A percentile compares a stretch with the other conserved stretches of the same genome.
phyloP scores from a whole-genome alignment of 2,797 vertebrate genomes.

The Tolypeutes matacus region DNA sequence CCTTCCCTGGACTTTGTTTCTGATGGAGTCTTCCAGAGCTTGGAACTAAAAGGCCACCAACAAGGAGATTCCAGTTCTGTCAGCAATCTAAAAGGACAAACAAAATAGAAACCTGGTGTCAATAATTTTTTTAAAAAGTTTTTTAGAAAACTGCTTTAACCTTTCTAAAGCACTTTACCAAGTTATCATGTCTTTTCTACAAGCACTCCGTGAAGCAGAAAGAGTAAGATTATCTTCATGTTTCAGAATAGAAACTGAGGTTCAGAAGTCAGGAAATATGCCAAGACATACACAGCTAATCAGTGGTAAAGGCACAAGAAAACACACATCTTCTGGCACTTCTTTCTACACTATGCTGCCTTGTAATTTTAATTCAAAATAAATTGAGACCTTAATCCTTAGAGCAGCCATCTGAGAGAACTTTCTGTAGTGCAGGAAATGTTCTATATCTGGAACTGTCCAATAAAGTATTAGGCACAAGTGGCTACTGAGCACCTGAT shows the following conservation, averaged over 20 bases:
- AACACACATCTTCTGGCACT: neutral
- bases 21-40: conserved; percentile 91
- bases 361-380: conserved; percentile 5
- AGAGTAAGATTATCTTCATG: neutral
- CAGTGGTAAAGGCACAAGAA: neutral
- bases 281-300: neutral
- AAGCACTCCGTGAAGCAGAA: neutral
- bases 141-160: neutral
- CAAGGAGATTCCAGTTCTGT: conserved; percentile 94
- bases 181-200: neutral
- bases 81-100: conserved; percentile 89
- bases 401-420: neutral
- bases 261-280: neutral
- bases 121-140: neutral
- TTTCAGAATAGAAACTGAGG: neutral
- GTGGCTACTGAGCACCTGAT: neutral
- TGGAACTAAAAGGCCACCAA: conserved; percentile 97
- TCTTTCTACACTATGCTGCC: neutral
- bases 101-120: neutral
- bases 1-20: conserved; percentile 86
- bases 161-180: neutral
- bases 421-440: neutral
- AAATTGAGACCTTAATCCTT: neutral
- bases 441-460: neutral
- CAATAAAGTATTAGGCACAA: neutral